phyloP scores from a whole-genome alignment of 2,113 vertebrate species.

The Nansenia antarctica region DNA sequence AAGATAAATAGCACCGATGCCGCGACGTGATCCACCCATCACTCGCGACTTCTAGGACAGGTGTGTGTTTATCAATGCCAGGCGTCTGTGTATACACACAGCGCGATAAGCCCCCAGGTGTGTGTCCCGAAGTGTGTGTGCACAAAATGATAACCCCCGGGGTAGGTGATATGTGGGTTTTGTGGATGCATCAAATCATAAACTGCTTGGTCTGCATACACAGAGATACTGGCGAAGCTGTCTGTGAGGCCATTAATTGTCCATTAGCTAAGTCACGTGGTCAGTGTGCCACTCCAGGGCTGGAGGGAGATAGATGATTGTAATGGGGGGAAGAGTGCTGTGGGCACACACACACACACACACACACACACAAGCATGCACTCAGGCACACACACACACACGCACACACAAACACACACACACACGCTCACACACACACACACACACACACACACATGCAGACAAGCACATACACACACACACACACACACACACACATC shows the following conservation, averaged over 20 bases:
- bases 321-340: not conserved
- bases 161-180: not conserved
- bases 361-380: no score
- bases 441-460: no score
- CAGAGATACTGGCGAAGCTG: conserved; percentile 36
- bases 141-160: not conserved
- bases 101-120: not conserved
- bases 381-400: no score
- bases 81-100: not conserved
- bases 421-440: no score
- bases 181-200: conserved; percentile 3
- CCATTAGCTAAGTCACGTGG: conserved; percentile 61
- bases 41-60: not conserved
- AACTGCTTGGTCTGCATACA: conserved; percentile 39
- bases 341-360: not conserved
- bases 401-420: no score
- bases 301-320: not conserved
- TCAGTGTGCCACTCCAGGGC: conserved; percentile 28
- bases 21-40: no score
- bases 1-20: no score
- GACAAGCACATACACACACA: no score
- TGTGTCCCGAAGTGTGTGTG: conserved; percentile 2
- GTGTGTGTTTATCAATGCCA: not conserved
- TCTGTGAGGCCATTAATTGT: conserved; percentile 68
- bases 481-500: no score